Conservation (phyloP, 2,113 vertebrate genomes). For the Zapus hudsonius region DNA sequence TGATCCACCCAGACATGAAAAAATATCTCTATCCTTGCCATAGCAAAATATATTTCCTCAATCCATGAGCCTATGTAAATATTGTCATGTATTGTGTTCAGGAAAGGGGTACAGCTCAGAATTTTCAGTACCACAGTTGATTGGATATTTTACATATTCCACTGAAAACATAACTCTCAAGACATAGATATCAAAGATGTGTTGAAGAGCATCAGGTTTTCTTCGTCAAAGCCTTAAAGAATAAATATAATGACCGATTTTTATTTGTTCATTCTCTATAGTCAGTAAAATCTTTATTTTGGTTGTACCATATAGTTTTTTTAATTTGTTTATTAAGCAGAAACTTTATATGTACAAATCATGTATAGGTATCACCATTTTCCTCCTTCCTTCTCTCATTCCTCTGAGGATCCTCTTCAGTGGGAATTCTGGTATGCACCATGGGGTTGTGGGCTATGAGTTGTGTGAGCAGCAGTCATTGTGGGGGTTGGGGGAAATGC, state of each 20-base stretch:
- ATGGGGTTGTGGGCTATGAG: no score
- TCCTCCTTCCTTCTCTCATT: no score
- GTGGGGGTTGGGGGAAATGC: no score
- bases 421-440: no score
- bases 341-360: no score
- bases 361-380: no score
- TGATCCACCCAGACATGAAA: background rate
- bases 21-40: background rate
- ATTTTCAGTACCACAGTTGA: slow-evolving; percentile 6
- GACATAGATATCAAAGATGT: slow-evolving; percentile 11
- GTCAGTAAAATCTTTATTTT: background rate
- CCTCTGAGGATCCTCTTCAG: no score
- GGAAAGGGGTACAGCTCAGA: slow-evolving; percentile 15
- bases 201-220: slow-evolving; percentile 52
- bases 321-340: no score
- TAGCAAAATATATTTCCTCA: background rate
- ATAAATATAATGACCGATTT: background rate
- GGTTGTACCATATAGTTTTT: background rate
- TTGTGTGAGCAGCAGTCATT: no score
- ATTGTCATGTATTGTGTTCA: background rate
- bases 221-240: slow-evolving; percentile 59
- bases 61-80: slow-evolving; percentile 11
- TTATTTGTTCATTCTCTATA: background rate
- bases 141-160: background rate
- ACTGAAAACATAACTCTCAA: slow-evolving; percentile 42